Conservation (phyloP, 2,113 vertebrate species). For the Calyptomena viridis region DNA sequence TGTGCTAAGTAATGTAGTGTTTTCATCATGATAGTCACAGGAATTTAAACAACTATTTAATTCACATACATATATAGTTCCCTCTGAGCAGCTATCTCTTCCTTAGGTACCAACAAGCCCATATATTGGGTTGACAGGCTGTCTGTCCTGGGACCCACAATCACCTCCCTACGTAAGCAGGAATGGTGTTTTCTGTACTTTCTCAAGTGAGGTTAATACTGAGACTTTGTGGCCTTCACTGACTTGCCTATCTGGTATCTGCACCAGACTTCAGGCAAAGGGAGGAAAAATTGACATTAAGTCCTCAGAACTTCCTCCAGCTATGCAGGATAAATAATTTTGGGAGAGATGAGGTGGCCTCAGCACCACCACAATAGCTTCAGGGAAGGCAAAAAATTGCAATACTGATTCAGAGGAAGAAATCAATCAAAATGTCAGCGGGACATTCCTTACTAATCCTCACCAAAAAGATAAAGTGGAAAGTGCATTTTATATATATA, state of each 20-base stretch:
- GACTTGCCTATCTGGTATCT: not conserved
- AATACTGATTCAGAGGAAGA: not conserved
- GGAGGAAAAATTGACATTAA: no score
- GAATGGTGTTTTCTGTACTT: not conserved
- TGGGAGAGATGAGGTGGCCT: not conserved
- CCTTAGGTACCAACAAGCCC: not conserved
- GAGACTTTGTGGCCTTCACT: not conserved
- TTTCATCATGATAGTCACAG: not conserved
- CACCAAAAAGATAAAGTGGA: not conserved
- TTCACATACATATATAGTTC: not conserved
- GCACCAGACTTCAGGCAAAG: not conserved
- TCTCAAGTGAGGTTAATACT: not conserved
- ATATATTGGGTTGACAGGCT: not conserved
- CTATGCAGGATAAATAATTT: not conserved
- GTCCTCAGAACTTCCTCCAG: not conserved
- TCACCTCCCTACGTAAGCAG: not conserved
- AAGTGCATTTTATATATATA: not conserved
- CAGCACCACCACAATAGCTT: not conserved
- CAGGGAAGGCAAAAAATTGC: not conserved
- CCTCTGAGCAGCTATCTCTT: not conserved
- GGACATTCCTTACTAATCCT: not conserved
- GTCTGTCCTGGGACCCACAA: not conserved
- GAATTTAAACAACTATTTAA: not conserved
- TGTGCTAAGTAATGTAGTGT: not conserved
- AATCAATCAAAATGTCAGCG: not conserved